These are phyloP conservation scores for Neopipo cinnamomea DNA, from an alignment of 2,113 vertebrate species.

Conservation along the genomic window DNA sequence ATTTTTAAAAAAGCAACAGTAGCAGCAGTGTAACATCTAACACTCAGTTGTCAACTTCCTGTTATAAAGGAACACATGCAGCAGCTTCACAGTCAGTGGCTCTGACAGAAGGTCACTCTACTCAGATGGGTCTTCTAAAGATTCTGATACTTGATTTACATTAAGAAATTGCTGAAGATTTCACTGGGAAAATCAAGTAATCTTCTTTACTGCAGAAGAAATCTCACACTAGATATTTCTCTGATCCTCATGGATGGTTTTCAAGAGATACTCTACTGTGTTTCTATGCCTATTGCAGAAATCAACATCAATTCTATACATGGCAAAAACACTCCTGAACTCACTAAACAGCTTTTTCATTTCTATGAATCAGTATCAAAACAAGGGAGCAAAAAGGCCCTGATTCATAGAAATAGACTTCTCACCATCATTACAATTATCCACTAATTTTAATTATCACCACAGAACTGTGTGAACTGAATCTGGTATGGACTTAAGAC, in stretches of 20 bases:
- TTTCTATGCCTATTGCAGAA: neutral
- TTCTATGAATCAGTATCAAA: neutral
- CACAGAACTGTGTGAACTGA: neutral
- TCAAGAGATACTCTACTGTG: neutral
- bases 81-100: neutral
- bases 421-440: neutral
- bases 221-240: neutral
- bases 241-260: neutral
- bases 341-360: neutral
- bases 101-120: neutral
- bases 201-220: neutral
- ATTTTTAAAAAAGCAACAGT: neutral
- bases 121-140: neutral
- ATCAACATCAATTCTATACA: neutral
- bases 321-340: neutral
- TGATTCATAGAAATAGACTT: neutral
- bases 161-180: neutral
- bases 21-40: neutral
- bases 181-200: neutral
- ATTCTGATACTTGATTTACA: neutral
- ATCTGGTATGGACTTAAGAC: neutral
- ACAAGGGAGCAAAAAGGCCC: neutral
- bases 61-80: neutral
- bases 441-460: neutral
- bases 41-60: neutral